Evolutionary conservation across 1,140 invertebrate genomes (phyloP).

Genomic region (Caenorhabditis briggsae): DNA sequence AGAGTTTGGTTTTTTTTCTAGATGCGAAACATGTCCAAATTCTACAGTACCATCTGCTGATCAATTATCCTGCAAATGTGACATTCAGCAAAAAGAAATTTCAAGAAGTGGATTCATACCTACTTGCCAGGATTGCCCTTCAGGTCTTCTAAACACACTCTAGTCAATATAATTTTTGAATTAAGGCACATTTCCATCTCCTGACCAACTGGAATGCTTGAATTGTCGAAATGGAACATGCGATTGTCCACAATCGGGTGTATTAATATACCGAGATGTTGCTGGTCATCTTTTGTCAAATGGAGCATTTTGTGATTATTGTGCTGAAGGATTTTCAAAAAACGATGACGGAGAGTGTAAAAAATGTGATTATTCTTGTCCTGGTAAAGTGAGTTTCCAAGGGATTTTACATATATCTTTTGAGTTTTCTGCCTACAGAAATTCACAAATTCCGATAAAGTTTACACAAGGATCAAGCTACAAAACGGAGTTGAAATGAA

Average conservation of each 20-base stretch:
- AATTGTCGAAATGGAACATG: slow-evolving; percentile 33
- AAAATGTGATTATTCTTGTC: slow-evolving; percentile 7
- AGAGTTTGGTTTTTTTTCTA: neutral
- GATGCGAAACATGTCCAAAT: slow-evolving; percentile 34
- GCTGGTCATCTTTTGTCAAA: neutral
- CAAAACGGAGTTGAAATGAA: slow-evolving; percentile 53
- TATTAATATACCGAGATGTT: neutral
- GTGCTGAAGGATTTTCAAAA: neutral
- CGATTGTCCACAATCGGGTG: neutral
- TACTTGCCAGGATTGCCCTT: neutral
- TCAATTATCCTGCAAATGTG: neutral
- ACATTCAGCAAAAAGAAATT: neutral
- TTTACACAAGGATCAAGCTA: slow-evolving; percentile 30
- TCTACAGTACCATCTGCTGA: slow-evolving; percentile 5
- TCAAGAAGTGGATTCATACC: slow-evolving; percentile 21
- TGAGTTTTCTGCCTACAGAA: neutral
- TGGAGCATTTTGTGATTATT: slow-evolving; percentile 14
- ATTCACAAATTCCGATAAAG: slow-evolving; percentile 14
- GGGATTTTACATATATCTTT: too few species aligned
- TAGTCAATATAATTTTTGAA: neutral
- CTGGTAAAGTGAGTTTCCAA: neutral
- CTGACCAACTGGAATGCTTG: neutral
- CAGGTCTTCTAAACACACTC: neutral
- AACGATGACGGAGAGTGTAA: slow-evolving; percentile 6
- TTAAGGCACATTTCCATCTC: neutral